Base-by-base conservation (phyloP, 1,140 invertebrate genomes). In the Apolygus lucorum region DNA sequence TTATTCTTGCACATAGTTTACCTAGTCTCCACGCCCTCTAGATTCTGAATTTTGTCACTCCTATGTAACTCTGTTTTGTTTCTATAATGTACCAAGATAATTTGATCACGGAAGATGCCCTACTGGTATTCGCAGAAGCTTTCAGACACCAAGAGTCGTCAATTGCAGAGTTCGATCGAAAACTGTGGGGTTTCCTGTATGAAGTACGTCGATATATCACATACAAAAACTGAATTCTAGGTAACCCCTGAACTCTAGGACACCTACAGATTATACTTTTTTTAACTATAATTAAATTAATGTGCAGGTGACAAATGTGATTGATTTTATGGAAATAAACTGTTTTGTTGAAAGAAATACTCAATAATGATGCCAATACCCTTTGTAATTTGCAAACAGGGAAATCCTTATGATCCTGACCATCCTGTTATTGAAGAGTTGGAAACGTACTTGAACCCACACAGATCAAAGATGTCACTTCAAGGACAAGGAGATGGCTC, bases 341-440 rank as follows among this genome's bases (percentile, higher is more conserved):
- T n/a, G n/a, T n/a, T n/a, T n/a, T n/a, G n/a, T n/a, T n/a, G n/a
- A n/a, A n/a, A n/a, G n/a, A n/a, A n/a, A n/a, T n/a, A n/a, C n/a
- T n/a, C n/a, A n/a, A n/a, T n/a, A n/a, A n/a, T n/a, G n/a, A n/a
- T n/a, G n/a, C n/a, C n/a, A n/a, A n/a, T n/a, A n/a, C n/a, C n/a
- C n/a, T n/a, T n/a, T n/a, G n/a, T n/a, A n/a, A n/a, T n/a, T n/a
- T n/a, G n/a, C n/a, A 14, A 17, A 14, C 54, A 59, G 54, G 54
- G 54, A 59, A 59, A 59, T 59, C 54, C 54, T 4, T 59, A 59
- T 21, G 54, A 59, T 59, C 54, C 54, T 11, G 54, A 59, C 2
- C 54, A 59, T 24, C 11, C 22, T 4, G 22, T 59, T 4, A 22
- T 59, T 4, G 54, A 22, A 59, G 54, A 59, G 22, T 21, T 59